Evolutionary conservation across 1,140 invertebrate species (phyloP), one percentile per base, ranked within the genome.

Genomic region (Halictus rubicundus): DNA sequence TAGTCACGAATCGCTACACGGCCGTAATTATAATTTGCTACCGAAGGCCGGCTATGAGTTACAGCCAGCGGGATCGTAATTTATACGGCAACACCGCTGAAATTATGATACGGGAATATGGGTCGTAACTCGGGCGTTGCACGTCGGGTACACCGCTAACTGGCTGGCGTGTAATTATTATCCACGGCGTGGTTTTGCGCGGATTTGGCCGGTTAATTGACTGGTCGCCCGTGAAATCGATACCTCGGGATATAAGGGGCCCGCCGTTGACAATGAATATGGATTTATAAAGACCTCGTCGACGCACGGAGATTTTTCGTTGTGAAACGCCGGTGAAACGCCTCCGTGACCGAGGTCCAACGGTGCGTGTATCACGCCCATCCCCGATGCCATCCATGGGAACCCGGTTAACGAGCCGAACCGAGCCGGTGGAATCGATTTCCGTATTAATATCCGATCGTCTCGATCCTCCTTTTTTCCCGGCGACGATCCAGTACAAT

Each of bases 11-110:
- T 68, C 61, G 66, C 42, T 23, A 57, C 60, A 37, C 42, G n/a
- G 54, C 19, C 25, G 39, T 78, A 82, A 85, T 85, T 85, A 82
- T 85, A 85, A 85, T 85, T 85, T 46, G 83, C 79, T 78, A 78
- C 54, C 70, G 79, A 85, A 85, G 83, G 84, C 46, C 83, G 42
- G 42, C 19, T 57, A 66, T 82, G 71, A 85, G 54, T 85, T 84
- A 81, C 83, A 68, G 64, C 57, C 42, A 23, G 23, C 10, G 39
- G 25, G 52, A 57, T 68, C 68, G 70, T 81, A 78, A 86, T 86
- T 85, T 82, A 86, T 79, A 82, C 68, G 66, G 73, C 70, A 72
- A n/a, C 49, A 7, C 19, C 46, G 81, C 49, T 42, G 69, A 75
- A 85, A 64, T 85, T 75, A 49, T 49, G 27, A 85, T 70, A 66